These are phyloP conservation scores for Oxyteleia sp. DNA, from an alignment of 2,888 invertebrate species.

Conservation along the genomic window DNA sequence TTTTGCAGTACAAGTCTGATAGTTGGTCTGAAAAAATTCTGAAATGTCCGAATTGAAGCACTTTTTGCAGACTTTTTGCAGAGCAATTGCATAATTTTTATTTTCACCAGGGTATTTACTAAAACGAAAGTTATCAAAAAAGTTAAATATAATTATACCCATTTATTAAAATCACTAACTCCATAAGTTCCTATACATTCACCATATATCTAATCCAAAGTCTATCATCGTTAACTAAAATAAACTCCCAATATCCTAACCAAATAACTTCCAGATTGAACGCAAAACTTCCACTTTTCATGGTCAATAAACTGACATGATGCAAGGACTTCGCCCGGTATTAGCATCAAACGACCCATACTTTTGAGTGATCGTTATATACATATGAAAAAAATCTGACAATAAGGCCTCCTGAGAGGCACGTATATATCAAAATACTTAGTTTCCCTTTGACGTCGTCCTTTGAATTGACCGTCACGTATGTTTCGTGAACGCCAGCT, in stretches of 20 bases:
- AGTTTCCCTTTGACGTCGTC: constrained; percentile 68
- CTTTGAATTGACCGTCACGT: constrained; percentile 75
- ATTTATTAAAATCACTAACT: no score
- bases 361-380: constrained; percentile 66
- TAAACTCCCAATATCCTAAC: constrained; percentile 47
- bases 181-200: no score
- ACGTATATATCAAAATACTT: constrained; percentile 70
- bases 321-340: constrained; percentile 47
- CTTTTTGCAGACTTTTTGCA: no score
- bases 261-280: constrained; percentile 54
- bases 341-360: constrained; percentile 70
- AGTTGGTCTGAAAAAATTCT: no score
- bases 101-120: no score
- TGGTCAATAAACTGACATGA: constrained; percentile 69
- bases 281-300: constrained; percentile 56
- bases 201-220: no score
- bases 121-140: no score
- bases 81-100: no score
- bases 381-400: constrained; percentile 57
- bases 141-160: no score
- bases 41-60: no score
- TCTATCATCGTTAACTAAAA: constrained; percentile 42
- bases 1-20: no score
- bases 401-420: constrained; percentile 65
- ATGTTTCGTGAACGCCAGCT: constrained; percentile 80